Evolutionary conservation across 2,888 invertebrate species (phyloP), one percentile per base, ranked within the genome.

Genomic region (Xanthorhoe spadicearia): DNA sequence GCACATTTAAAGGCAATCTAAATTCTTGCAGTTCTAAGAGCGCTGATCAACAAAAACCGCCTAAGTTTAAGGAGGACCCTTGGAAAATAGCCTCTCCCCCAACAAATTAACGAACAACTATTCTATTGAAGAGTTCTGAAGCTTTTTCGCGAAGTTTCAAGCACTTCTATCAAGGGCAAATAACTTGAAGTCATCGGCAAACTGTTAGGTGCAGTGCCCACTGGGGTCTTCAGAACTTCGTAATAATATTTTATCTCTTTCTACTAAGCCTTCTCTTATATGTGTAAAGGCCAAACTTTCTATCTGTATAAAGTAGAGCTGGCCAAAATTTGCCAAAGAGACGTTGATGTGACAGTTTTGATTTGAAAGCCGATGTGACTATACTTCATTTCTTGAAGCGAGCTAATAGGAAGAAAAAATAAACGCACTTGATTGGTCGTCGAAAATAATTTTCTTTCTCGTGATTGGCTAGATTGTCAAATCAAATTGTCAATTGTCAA

Each of bases 71-170:
- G n/a, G 56, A 61, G 64, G 67, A 54, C 58, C 64, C 69, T 67
- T 56, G 66, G 60, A 71, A 71, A 72, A 70, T 70, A 73, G 69
- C 68, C 63, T 60, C 70, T 67, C 71, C 55, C n/a, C 54, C 66
- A 72, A 74, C 71, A 73, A 75, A 74, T 75, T 74, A 75, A 69
- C 61, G 71, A 64, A 71, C 70, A 74, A 74, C 75, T 75, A 75
- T 75, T 73, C 67, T 64, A 72, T 74, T 72, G 69, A 71, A 72
- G 71, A 69, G 69, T 65, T 73, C 50, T 64, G 56, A 61, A 66
- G 64, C 70, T 65, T 69, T 69, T 66, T 63, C 66, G 53, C 63
- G 35, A 68, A 69, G 68, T 66, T 73, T 60, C 60, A 60, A 71
- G 53, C 66, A 66, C 69, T 73, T 70, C 64, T 64, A 68, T 65